Percentiles rank a stretch among this genome's conserved stretches.
phyloP scores from a whole-genome alignment of 2,888 invertebrate genomes.

The Biston stratarius region DNA sequence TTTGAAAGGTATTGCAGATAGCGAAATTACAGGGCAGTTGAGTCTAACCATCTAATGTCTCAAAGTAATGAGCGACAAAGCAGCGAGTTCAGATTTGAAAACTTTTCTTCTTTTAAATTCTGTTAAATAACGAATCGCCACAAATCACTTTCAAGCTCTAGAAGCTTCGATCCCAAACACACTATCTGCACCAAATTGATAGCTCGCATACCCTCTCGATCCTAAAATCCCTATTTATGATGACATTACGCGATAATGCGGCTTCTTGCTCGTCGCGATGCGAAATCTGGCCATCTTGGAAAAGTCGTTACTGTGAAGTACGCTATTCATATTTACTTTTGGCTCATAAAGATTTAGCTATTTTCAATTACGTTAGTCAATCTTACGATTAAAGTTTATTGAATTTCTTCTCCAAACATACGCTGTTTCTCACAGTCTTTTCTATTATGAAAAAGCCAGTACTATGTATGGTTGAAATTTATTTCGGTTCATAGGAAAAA shows the following conservation, averaged over 20 bases:
- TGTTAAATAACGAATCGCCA: neutral
- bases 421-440: too few species aligned
- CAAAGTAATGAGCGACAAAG: too few species aligned
- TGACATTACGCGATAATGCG: constrained; percentile 37
- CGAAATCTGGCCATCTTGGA: constrained; percentile 31
- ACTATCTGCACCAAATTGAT: constrained; percentile 19
- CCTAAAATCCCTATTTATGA: constrained; percentile 42
- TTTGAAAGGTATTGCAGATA: too few species aligned
- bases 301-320: constrained; percentile 25
- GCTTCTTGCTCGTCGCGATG: constrained; percentile 41
- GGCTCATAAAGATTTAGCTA: constrained; percentile 3
- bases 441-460: too few species aligned
- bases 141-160: neutral
- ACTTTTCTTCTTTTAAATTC: neutral
- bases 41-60: too few species aligned
- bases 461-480: too few species aligned
- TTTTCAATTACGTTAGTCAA: neutral
- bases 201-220: constrained; percentile 19
- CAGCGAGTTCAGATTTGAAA: neutral
- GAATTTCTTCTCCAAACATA: neutral
- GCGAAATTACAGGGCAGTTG: too few species aligned
- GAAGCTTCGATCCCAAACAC: neutral
- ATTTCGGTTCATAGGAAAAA: too few species aligned
- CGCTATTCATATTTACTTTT: constrained; percentile 11
- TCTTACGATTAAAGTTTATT: neutral